Evolutionary conservation across 2,888 invertebrate species (phyloP).

Genomic region (Protodeltote pygarga): DNA sequence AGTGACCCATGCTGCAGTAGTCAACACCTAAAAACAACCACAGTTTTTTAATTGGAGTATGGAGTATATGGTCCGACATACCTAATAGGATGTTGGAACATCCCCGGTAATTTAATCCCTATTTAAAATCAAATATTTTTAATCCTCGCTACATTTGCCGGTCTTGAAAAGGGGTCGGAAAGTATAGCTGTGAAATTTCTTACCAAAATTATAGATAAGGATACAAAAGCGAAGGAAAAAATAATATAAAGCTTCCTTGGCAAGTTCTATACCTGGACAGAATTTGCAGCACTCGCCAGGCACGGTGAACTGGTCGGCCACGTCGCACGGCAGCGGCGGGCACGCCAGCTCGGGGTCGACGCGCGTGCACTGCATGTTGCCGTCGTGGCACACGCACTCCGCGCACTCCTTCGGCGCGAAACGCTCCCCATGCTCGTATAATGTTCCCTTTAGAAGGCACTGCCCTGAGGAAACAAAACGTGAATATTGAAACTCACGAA

Average conservation of each 20-base stretch:
- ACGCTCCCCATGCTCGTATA: conserved; percentile 93
- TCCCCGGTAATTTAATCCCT: too few relatives aligned
- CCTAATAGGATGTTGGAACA: too few relatives aligned
- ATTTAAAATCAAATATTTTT: too few relatives aligned
- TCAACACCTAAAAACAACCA: conserved; percentile 89
- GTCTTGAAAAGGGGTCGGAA: too few relatives aligned
- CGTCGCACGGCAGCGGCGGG: conserved; percentile 92
- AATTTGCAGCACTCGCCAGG: conserved; percentile 96
- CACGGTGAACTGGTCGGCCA: conserved; percentile 92
- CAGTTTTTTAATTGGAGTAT: too few relatives aligned
- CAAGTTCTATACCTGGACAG: conserved; percentile 90
- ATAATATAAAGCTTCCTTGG: not conserved
- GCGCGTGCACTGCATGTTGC: conserved; percentile 92
- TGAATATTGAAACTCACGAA: not conserved
- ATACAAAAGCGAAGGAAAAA: not conserved
- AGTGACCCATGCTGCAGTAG: conserved; percentile 95
- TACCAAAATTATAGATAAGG: too few relatives aligned
- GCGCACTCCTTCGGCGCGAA: conserved; percentile 92
- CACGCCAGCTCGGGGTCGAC: conserved; percentile 91
- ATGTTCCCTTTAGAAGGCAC: conserved; percentile 89
- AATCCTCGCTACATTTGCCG: too few relatives aligned
- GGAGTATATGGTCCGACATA: too few relatives aligned
- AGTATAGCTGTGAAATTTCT: too few relatives aligned
- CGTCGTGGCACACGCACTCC: conserved; percentile 94
- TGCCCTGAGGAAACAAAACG: conserved; percentile 86